Evolutionary conservation across 2,888 invertebrate species (phyloP).

Genomic region (Steinernema scapterisci): DNA sequence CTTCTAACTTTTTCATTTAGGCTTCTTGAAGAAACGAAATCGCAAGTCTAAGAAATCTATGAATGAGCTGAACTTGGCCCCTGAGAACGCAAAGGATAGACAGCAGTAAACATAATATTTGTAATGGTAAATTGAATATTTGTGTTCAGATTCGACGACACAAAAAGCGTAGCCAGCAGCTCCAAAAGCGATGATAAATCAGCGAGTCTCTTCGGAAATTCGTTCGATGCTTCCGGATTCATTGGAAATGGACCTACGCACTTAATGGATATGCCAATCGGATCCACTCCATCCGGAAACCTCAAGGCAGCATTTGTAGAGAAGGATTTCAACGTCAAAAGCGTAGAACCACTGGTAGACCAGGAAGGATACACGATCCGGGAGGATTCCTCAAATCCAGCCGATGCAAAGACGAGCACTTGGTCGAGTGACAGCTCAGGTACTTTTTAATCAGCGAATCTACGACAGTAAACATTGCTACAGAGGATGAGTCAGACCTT

Average conservation of each 20-base stretch:
- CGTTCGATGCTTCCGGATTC: conserved; percentile 24
- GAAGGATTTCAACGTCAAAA: not conserved
- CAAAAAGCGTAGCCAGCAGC: conserved; percentile 57
- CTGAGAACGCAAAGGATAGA: conserved; percentile 38
- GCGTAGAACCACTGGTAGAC: conserved; percentile 42
- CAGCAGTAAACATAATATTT: conserved; percentile 31
- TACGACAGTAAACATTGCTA: not conserved
- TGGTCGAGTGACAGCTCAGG: conserved; percentile 39
- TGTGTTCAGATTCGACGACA: conserved; percentile 54
- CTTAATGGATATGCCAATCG: conserved; percentile 19
- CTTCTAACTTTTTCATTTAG: conserved; percentile 29
- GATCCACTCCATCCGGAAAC: not conserved
- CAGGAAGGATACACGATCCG: conserved; percentile 55
- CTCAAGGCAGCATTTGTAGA: not conserved
- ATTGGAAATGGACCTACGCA: conserved; percentile 13
- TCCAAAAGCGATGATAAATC: conserved; percentile 58
- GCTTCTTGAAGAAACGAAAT: conserved; percentile 42
- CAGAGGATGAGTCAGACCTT: conserved; percentile 44
- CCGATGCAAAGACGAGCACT: not conserved
- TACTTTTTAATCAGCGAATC: not conserved
- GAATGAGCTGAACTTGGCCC: conserved; percentile 38
- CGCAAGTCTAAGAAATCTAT: conserved; percentile 44
- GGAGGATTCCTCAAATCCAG: not conserved
- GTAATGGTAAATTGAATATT: not conserved
- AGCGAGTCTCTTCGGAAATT: conserved; percentile 32